Percentiles rank a stretch among this genome's conserved stretches.
Conservation (phyloP, 53 echinoderm and acorn worm species). For the Temnopleurus reevesii region DNA sequence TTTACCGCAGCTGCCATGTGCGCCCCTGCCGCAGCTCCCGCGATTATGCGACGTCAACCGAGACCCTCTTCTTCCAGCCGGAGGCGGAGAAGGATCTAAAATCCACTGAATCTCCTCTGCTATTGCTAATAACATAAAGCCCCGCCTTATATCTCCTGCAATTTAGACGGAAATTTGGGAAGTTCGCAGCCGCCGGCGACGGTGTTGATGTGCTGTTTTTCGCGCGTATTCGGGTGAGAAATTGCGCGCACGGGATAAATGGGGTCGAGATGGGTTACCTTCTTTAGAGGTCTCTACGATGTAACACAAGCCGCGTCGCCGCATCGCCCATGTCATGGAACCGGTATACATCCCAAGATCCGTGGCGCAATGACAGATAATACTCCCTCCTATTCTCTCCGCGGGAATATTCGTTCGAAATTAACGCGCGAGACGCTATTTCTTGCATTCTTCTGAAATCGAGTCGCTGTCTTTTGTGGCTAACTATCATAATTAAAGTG, state of each 20-base stretch:
- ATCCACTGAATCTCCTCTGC: constrained; percentile 38
- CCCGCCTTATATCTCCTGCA: constrained; percentile 55
- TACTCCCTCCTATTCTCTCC: constrained; percentile 30
- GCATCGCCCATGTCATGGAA: background rate
- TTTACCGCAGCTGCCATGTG: constrained; percentile 2
- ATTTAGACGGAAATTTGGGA: constrained; percentile 56
- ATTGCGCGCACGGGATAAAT: constrained; percentile 43
- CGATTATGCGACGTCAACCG: constrained; percentile 45
- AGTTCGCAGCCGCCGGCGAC: constrained; percentile 42
- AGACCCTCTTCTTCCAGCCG: constrained; percentile 44
- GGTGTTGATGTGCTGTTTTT: constrained; percentile 47
- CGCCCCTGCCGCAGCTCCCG: constrained; percentile 31
- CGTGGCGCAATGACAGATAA: constrained; percentile 35
- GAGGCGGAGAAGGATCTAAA: constrained; percentile 28
- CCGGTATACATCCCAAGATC: constrained; percentile 12
- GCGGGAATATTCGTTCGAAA: constrained; percentile 41
- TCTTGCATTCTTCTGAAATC: background rate
- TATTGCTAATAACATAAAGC: constrained; percentile 54
- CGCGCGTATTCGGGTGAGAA: constrained; percentile 35
- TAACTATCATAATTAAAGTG: constrained; percentile 31
- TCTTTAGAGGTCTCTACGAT: background rate
- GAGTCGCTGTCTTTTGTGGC: constrained; percentile 41
- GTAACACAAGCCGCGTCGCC: constrained; percentile 12
- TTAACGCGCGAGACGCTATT: constrained; percentile 20
- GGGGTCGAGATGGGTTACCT: constrained; percentile 45